Base-by-base conservation (phyloP, 2,888 invertebrate genomes). In the Amphimallon solstitiale region DNA sequence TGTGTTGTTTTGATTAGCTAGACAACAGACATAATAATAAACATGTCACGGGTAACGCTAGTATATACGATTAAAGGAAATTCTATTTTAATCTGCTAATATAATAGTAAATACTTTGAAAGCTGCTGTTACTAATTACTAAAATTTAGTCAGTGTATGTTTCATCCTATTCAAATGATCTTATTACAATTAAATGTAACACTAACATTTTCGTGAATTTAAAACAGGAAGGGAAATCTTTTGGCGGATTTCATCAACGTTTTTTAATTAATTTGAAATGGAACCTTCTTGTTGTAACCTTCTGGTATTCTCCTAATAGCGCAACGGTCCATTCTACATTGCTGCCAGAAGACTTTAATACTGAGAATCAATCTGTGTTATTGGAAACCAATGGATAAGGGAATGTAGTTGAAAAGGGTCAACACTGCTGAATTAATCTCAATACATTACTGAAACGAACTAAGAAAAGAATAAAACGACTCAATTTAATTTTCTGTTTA, bases 341-440 rank as follows among this genome's bases (percentile, higher is more conserved):
- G 54, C 17, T 54, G 38, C 54, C 40, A 38, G 38, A 54, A 40
- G 54, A 38, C 54, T 54, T 54, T 54, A 54, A 54, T 54, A 38
- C 54, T 21, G 12, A 38, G 21, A 54, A 54, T 54, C 54, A 54
- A 54, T 54, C 54, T 54, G 54, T 40, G 38, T 54, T 54, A 54
- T 54, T 54, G 54, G 54, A 40, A 54, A 54, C 54, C 54, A 40
- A 54, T 54, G 54, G 54, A 40, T 54, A 14, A 37, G 38, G 54
- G 38, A 38, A 54, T 40, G 54, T 54, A 54, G 37, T 54, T 54
- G 54, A 54, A 38, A 34, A 54, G 54, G 54, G 54, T 54, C 54
- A 54, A 54, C 54, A 54, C 54, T 21, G 54, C 54, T 21, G 54
- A 54, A 54, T 54, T 54, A 54, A 54, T 54, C 54, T 54, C 54